phyloP scores from a whole-genome alignment of 2,888 invertebrate species.

The Perizoma flavofasciatum region DNA sequence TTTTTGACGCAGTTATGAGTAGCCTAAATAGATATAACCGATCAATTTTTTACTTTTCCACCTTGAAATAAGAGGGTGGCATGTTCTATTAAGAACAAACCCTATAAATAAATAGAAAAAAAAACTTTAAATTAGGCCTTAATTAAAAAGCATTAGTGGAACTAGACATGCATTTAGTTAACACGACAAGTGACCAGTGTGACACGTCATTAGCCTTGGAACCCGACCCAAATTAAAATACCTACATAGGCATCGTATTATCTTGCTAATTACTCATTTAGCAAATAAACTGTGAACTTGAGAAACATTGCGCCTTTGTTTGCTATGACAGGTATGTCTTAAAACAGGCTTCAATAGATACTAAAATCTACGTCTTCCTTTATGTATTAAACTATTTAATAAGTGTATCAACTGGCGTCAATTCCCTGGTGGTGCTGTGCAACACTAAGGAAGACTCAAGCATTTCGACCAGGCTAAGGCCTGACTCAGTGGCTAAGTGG shows the following conservation, averaged over 20 bases:
- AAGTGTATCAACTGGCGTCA: too few relatives aligned
- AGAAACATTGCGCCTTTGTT: constrained; percentile 12
- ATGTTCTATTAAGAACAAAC: too few relatives aligned
- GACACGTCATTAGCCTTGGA: constrained; percentile 55
- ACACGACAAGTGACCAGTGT: constrained; percentile 48
- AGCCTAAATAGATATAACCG: constrained; percentile 4
- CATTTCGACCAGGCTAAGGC: too few relatives aligned
- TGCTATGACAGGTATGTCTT: not conserved
- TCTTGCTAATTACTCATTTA: constrained; percentile 50
- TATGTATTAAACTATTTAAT: too few relatives aligned
- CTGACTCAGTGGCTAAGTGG: too few relatives aligned
- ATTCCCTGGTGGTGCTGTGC: too few relatives aligned
- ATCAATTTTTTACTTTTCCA: constrained; percentile 4
- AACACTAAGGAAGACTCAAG: too few relatives aligned
- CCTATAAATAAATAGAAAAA: too few relatives aligned
- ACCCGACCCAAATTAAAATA: constrained; percentile 63
- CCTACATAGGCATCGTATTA: constrained; percentile 49
- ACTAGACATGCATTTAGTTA: constrained; percentile 54
- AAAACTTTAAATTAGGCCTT: constrained; percentile 27
- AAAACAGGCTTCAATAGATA: not conserved
- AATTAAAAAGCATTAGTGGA: constrained; percentile 53
- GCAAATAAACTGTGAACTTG: constrained; percentile 41
- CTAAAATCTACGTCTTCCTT: not conserved
- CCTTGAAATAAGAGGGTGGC: not conserved
- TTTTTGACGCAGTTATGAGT: not conserved